Base-by-base conservation (phyloP, 2,888 invertebrate species). In the Pterobdella sp. region DNA sequence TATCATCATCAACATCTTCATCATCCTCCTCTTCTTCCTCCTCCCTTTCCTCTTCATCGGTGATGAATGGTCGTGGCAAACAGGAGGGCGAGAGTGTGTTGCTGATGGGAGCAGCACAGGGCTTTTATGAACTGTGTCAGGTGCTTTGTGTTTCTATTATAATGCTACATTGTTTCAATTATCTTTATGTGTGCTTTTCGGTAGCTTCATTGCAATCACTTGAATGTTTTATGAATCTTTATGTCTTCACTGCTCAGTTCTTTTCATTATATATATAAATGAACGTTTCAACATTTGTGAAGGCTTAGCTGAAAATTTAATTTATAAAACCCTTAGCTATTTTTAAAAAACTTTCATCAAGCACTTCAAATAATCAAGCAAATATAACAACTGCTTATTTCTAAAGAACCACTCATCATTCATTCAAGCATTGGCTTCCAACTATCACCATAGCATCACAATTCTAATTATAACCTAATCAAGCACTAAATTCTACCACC, bases 1-100 rank as follows among this genome's bases (percentile, higher is more conserved):
- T 56, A 4, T 56, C 60, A 7, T 26, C 26, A 4, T 56, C 60
- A n/a, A 26, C 60, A 56, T 56, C 60, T 26, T 22, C 60, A 56
- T 56, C 60, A 18, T n/a, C n/a, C 4, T 56, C 60, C 26, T 22
- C 60, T n/a, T 56, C 60, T 14, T 56, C 60, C 60, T 56, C 60
- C 26, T 56, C 60, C n/a, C 26, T 26, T 3, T 56, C 60, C 18
- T 56, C 60, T 14, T 26, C 26, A 4, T 56, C 60, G n/a, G 92
- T 93, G 87, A 94, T 95, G 87, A 93, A 94, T 77, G 93, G 93
- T 75, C n/a, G n/a, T n/a, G n/a, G n/a, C n/a, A n/a, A n/a, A n/a
- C 95, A 95, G 85, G 95, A 96, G 85, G 95, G 95, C 78, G 96
- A 97, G 85, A 94, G 94, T 81, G 87, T 97, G 77, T 87, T 97